These are phyloP conservation scores for Vombatus ursinus DNA, from an alignment of 2,113 vertebrate genomes.

Conservation along the genomic window DNA sequence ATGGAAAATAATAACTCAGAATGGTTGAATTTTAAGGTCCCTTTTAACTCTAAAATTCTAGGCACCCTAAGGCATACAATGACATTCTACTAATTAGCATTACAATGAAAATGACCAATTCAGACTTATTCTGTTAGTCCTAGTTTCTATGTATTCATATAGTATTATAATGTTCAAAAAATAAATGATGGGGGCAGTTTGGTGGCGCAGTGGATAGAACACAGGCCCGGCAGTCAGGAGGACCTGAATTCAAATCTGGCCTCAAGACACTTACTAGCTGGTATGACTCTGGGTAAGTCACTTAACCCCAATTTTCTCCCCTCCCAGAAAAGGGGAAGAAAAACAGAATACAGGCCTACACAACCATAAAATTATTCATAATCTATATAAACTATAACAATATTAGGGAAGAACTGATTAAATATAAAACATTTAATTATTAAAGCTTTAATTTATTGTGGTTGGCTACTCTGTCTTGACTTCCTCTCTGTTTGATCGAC, in stretches of 20 bases:
- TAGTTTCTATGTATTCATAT: conserved; percentile 19
- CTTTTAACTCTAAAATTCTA: neutral
- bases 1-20: neutral
- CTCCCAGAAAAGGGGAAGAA: neutral
- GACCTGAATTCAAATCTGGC: neutral
- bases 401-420: conserved; percentile 25
- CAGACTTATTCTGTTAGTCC: neutral
- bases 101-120: conserved; percentile 14
- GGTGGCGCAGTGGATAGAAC: neutral
- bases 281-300: neutral
- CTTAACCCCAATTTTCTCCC: neutral
- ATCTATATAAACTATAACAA: neutral
- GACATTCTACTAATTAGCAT: conserved; percentile 19
- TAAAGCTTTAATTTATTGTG: neutral
- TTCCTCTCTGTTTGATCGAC: neutral
- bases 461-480: neutral
- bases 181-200: neutral
- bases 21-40: neutral
- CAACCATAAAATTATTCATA: neutral
- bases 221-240: neutral
- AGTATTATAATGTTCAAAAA: neutral
- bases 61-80: neutral
- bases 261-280: neutral
- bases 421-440: neutral
- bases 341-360: neutral